Evolutionary conservation across 2,113 vertebrate genomes (phyloP), one percentile per base, ranked within the genome.

Genomic region (Apistogramma diplotaenia): DNA sequence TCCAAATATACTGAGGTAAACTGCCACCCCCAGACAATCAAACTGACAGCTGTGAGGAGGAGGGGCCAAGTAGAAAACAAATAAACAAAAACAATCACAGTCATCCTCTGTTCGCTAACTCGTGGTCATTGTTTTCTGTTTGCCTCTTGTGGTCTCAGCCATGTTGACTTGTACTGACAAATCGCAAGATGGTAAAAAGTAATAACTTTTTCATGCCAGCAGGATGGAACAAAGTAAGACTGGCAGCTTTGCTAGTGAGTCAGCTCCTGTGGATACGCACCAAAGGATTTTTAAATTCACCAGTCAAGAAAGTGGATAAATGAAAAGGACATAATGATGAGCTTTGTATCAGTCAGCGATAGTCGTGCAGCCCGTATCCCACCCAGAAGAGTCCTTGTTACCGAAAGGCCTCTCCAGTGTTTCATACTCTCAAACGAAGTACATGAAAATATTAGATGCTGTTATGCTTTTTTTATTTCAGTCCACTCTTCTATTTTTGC

Each of bases 1-100:
- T 92, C 88, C 92, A 92, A 92, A 93, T 90, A 92, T 85, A 90
- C 88, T 43, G 84, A 91, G 81, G 90, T 91, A 90, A 90, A 91
- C 84, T 77, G 73, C 84, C 90, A 89, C 87, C 91, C 91, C 86
- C 86, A 88, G 89, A 92, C 78, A 85, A 90, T 84, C 88, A 81
- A 23, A 76, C 77, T 84, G 88, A 91, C 91, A 92, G 91, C 89
- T 89, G 91, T 85, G 87, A 87, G 84, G 80, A 72, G 91, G 89
- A 78, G 87, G 86, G 80, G 88, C 89, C 70, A 72, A 74, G 74
- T 40, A 62, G 58, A 86, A 90, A 86, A 91, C 89, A 92, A 91
- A 91, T 83, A 88, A 91, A 92, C 84, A 85, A 80, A 85, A 88
- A 82, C 84, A 89, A 83, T 80, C 79, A 75, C 56, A 61, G 37